These are phyloP conservation scores for Drosophila athabasca DNA, from an alignment of 1,140 invertebrate species.

Conservation along the genomic window DNA sequence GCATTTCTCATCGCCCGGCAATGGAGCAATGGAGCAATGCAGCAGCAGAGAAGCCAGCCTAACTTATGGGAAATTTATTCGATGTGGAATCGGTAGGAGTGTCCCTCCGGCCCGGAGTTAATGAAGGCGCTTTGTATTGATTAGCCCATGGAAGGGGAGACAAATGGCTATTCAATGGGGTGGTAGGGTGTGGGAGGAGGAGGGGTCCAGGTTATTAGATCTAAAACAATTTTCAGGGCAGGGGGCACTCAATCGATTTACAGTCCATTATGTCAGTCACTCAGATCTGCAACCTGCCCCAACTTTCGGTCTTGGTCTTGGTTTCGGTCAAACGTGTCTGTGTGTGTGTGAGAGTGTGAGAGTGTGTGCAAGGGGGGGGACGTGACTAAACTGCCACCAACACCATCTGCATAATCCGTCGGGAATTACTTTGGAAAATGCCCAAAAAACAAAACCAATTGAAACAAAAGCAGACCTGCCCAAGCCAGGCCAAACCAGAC, in stretches of 20 bases:
- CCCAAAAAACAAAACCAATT: conserved; percentile 18
- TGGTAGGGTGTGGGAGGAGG: too few relatives aligned
- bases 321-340: conserved; percentile 21
- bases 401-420: conserved; percentile 13
- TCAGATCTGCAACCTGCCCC: background rate
- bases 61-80: conserved; percentile 45
- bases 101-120: conserved; percentile 5
- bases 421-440: conserved; percentile 33
- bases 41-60: background rate
- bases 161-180: background rate
- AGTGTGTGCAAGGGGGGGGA: background rate
- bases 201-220: conserved; percentile 2
- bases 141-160: conserved; percentile 15
- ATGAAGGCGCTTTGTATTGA: conserved; percentile 35
- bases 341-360: too few relatives aligned
- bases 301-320: too few relatives aligned
- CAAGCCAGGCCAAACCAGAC: conserved; percentile 10
- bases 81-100: conserved; percentile 28
- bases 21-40: too few relatives aligned
- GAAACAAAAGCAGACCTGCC: conserved; percentile 12
- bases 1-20: conserved; percentile 29
- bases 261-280: conserved; percentile 7
- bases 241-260: background rate
- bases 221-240: conserved; percentile 5
- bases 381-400: conserved; percentile 60